Evolutionary conservation across 2,888 invertebrate genomes (phyloP).

Genomic region (Automeris io): DNA sequence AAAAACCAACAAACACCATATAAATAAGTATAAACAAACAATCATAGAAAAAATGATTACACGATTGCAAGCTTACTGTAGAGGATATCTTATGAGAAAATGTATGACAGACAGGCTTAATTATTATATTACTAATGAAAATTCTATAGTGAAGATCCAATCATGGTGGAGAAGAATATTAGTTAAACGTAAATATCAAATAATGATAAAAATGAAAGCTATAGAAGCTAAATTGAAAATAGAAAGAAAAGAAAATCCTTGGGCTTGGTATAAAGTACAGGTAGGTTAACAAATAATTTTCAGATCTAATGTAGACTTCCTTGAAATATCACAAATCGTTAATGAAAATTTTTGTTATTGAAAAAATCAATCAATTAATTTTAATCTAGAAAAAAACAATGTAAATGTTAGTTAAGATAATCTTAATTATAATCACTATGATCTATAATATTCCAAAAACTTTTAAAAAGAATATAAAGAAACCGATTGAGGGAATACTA

Average conservation of each 20-base stretch:
- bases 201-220: constrained; percentile 57
- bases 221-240: constrained; percentile 53
- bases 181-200: constrained; percentile 60
- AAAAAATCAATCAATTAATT: no score
- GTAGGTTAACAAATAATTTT: constrained; percentile 31
- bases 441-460: no score
- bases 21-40: constrained; percentile 56
- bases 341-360: no score
- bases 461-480: no score
- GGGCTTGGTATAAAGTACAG: constrained; percentile 72
- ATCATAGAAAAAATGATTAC: constrained; percentile 61
- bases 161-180: constrained; percentile 79
- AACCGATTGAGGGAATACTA: no score
- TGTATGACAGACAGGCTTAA: constrained; percentile 49
- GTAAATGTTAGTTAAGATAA: no score
- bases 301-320: no score
- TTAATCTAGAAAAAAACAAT: no score
- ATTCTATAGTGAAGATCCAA: constrained; percentile 71
- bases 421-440: no score
- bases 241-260: constrained; percentile 55
- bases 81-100: constrained; percentile 78
- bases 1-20: constrained; percentile 61
- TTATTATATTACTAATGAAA: constrained; percentile 55
- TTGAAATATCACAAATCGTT: no score
- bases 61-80: constrained; percentile 77